Evolutionary conservation across 2,797 vertebrate genomes (phyloP).

Genomic region (Acanthurus lineatus): DNA sequence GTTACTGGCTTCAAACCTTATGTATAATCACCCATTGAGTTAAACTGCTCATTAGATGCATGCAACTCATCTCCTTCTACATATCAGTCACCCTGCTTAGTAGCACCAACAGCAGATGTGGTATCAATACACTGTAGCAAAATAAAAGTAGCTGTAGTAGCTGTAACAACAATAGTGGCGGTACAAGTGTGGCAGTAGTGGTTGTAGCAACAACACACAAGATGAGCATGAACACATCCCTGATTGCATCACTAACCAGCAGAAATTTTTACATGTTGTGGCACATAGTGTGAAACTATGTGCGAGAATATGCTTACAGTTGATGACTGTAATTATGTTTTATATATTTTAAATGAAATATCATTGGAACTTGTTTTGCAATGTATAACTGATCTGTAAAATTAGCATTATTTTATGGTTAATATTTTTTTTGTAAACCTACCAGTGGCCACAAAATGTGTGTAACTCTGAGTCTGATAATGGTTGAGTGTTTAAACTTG

Average conservation of each 20-base stretch:
- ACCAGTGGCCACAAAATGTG: no score
- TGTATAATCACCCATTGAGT: no score
- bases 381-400: not conserved
- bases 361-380: not conserved
- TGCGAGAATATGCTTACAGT: not conserved
- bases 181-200: not conserved
- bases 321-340: not conserved
- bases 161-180: not conserved
- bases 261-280: not conserved
- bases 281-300: not conserved
- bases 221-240: not conserved
- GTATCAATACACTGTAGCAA: not conserved
- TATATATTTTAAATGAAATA: not conserved
- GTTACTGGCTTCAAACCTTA: no score
- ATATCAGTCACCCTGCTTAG: not conserved
- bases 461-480: no score
- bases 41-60: no score
- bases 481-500: no score
- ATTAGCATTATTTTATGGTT: not conserved
- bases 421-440: no score
- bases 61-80: no score
- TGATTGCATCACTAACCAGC: not conserved
- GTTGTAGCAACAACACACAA: not conserved
- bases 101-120: not conserved
- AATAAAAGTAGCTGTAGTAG: not conserved